Base-by-base conservation (phyloP, 2,113 vertebrate genomes). In the Alectura lathami region DNA sequence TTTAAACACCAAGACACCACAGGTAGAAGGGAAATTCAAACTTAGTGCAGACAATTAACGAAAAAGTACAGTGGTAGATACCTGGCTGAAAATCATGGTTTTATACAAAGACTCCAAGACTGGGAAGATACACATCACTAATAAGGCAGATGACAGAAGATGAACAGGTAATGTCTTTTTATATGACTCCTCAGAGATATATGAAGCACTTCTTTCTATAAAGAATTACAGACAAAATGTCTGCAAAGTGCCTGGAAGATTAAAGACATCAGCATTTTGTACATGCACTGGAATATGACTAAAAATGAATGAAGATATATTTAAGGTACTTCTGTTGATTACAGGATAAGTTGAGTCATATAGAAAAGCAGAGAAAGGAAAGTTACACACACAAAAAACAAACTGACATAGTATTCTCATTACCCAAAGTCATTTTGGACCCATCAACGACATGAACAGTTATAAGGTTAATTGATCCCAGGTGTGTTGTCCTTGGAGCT, bases 391-490 rank as follows among this genome's bases (percentile, higher is more conserved):
- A 95, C 95, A 89, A 78, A 50, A 26, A 88, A 86, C 89, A 95
- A 89, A 59, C 64, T 43, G 91, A 80, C 38, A 22, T 68, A 72
- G 91, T 66, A 68, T 67, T 91, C 36, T 93, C 56, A 94, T 97
- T 97, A 96, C 93, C 91, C 91, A 93, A 73, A 91, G 73, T 68
- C 36, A 96, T 86, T 96, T 97, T 95, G 85, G 96, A 84, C 72
- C 84, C 94, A 86, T 96, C 95, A 91, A 96, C 78, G 92, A 97
- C 91, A 88, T 96, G 95, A 96, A 96, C 86, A 74, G 93, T 96
- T 86, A 95, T 92, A 83, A 97, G 84, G 89, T 97, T 95, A 93
- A 96, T 95, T 63, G 92, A 96, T 95, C 94, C 95, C 85, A 91
- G 94, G 79, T 93, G 86, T 66, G 95, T 87, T 92, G 81, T 36